Conservation (phyloP, 2,888 invertebrate genomes). For the Mythimna ferrago region DNA sequence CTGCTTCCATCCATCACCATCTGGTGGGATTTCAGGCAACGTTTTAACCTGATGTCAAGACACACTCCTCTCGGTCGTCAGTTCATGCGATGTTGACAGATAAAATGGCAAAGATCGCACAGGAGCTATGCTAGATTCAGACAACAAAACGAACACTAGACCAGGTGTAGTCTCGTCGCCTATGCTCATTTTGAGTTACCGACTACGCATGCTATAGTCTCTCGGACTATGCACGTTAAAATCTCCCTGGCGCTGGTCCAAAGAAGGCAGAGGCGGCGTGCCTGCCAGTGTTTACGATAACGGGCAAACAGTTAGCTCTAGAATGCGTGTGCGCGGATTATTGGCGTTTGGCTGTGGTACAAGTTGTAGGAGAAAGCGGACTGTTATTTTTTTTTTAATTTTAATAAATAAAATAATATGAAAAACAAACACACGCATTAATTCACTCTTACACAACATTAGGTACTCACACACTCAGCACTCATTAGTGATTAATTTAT, state of each 20-base stretch:
- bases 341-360: constrained; percentile 16
- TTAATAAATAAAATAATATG: too few relatives aligned
- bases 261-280: constrained; percentile 44
- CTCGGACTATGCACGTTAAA: constrained; percentile 26
- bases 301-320: constrained; percentile 52
- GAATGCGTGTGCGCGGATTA: constrained; percentile 55
- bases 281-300: constrained; percentile 68
- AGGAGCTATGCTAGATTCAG: neutral
- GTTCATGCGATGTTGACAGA: neutral
- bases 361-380: constrained; percentile 1
- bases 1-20: too few relatives aligned
- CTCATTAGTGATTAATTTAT: too few relatives aligned
- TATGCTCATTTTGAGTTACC: neutral
- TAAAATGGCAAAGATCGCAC: neutral
- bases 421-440: too few relatives aligned
- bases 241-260: constrained; percentile 59
- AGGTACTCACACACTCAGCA: too few relatives aligned
- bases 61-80: neutral
- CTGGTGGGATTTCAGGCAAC: too few relatives aligned
- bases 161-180: neutral
- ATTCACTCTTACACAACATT: too few relatives aligned
- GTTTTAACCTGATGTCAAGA: too few relatives aligned
- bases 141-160: constrained; percentile 24
- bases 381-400: neutral
- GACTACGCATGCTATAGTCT: neutral